Evolutionary conservation across 1,140 invertebrate species (phyloP), one percentile per base, ranked within the genome.

Genomic region (Lepidotrigona ventralis): DNA sequence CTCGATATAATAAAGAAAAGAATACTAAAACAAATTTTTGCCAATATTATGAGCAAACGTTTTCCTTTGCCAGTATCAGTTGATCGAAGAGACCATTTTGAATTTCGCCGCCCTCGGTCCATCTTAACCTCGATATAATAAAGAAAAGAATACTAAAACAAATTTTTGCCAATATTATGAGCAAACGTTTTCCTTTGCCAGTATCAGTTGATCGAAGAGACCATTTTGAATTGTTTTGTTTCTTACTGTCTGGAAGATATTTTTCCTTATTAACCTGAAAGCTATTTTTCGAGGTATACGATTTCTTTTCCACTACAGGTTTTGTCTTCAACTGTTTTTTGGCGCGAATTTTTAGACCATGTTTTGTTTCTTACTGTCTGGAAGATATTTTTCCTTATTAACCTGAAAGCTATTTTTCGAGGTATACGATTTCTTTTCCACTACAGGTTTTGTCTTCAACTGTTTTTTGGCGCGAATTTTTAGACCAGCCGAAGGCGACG

Each of bases 161-260:
- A 11, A 76, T 6, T 29, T 76, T 76, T 19, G 58, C 58, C 1
- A 76, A 53, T 2, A 21, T 63, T 4, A 64, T 63, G 12, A 46
- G 14, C 15, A 75, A 19, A 63, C 29, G 26, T 46, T 11, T 39
- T 2, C 4, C 2, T 21, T 2, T 51, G n/a, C 6, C 8, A 0
- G 4, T 1, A 0, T 33, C 4, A 14, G 19, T 0, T 1, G 4
- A 1, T 14, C 23, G 0, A 1, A 26, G 12, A 1, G n/a, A 26
- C 14, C 5, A 63, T 63, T 26, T n/a, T 1, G 68, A 17, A 51
- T 1, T n/a, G 15, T 19, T 51, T 4, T n/a, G 17, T n/a, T 54
- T 66, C 8, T 51, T 29, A 9, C 23, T 3, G 26, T 56, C n/a
- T 14, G 14, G 8, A 21, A 15, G 26, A 26, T 26, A 1, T 21